These are phyloP conservation scores for Drosophila carrolli DNA, from an alignment of 1,140 invertebrate genomes.

Conservation along the genomic window DNA sequence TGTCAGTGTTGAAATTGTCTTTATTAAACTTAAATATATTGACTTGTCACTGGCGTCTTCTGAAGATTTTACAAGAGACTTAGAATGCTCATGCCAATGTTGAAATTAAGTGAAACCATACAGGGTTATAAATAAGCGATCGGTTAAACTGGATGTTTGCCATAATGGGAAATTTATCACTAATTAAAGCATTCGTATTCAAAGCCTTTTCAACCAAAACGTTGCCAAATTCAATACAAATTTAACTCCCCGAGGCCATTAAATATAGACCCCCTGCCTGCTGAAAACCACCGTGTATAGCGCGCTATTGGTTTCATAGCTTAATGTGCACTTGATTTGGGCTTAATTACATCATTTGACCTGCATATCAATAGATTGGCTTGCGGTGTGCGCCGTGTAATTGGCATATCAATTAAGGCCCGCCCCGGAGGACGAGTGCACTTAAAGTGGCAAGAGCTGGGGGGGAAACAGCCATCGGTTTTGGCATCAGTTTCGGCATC, in stretches of 20 bases:
- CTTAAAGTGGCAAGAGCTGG: conserved; percentile 1
- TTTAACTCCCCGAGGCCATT: conserved; percentile 4
- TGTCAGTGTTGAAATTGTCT: too few species aligned
- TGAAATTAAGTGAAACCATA: not conserved
- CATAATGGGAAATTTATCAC: too few species aligned
- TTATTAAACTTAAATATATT: too few species aligned
- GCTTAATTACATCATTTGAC: conserved; percentile 51
- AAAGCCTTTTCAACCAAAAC: not conserved
- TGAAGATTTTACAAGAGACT: not conserved
- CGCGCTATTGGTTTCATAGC: conserved; percentile 28
- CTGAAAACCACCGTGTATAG: not conserved
- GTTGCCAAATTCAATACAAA: not conserved
- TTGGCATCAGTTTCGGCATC: conserved; percentile 3
- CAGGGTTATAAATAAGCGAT: not conserved
- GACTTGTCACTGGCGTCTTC: too few species aligned
- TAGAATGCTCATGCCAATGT: not conserved
- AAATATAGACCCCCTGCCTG: conserved; percentile 2
- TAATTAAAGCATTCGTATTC: not conserved
- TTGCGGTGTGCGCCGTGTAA: conserved; percentile 34
- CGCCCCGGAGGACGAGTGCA: conserved; percentile 14
- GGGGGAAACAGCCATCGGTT: not conserved
- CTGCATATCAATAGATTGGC: conserved; percentile 49
- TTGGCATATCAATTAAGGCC: conserved; percentile 50
- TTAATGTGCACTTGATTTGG: conserved; percentile 53
- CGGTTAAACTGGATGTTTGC: not conserved